Conservation (phyloP, 1,140 invertebrate species). For the Panonychus citri region DNA sequence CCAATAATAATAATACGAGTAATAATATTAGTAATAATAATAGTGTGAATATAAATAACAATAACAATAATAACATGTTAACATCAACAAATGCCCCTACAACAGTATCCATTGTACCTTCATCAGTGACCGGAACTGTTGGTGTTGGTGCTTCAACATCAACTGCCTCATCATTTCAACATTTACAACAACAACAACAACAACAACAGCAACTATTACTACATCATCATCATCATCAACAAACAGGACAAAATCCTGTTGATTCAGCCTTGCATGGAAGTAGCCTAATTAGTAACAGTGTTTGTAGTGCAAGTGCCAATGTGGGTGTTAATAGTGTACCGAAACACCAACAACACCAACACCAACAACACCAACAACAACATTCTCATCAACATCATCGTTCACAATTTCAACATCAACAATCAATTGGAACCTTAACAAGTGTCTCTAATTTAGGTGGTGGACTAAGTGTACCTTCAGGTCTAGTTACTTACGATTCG, state of each 20-base stretch:
- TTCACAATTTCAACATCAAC: neutral
- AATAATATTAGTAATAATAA: neutral
- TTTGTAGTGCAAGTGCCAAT: neutral
- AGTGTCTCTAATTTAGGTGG: neutral
- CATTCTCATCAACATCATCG: neutral
- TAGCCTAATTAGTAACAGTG: neutral
- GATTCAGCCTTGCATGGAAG: no score
- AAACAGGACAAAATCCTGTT: neutral
- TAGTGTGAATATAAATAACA: neutral
- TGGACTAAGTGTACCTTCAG: neutral
- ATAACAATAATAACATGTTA: neutral
- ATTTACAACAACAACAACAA: no score
- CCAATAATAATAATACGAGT: neutral
- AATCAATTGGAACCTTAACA: neutral
- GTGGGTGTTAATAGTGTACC: neutral
- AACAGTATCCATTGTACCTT: no score
- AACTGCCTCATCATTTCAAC: no score
- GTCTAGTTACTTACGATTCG: neutral
- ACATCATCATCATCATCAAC: no score
- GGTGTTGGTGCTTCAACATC: no score
- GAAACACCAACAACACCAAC: neutral
- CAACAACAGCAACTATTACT: no score
- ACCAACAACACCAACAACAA: no score
- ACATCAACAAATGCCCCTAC: no score
- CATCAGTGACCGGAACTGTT: no score